Evolutionary conservation across 1,140 invertebrate species (phyloP).

Genomic region (Penaeus vannamei): DNA sequence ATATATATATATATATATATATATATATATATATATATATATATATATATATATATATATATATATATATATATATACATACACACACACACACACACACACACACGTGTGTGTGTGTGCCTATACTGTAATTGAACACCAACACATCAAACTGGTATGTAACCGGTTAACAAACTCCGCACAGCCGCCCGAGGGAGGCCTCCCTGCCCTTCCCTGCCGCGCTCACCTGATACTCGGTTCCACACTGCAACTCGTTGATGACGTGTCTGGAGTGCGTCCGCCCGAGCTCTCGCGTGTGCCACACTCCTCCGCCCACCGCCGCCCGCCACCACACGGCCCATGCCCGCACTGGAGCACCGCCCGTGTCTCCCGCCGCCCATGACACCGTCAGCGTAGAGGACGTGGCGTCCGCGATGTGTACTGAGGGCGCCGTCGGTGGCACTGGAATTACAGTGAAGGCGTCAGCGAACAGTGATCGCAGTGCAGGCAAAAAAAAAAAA

Average conservation of each 20-base stretch:
- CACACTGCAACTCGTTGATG: constrained; percentile 55
- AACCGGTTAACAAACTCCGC: too few species aligned
- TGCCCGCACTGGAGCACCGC: constrained; percentile 52
- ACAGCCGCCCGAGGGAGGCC: too few species aligned
- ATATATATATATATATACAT: too few species aligned
- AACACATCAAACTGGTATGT: too few species aligned
- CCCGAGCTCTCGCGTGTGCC: constrained; percentile 54
- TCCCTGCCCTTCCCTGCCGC: neutral
- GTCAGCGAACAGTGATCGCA: neutral
- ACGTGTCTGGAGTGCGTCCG: constrained; percentile 42
- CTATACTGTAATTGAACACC: too few species aligned
- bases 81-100: too few species aligned
- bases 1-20: too few species aligned
- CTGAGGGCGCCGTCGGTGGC: constrained; percentile 56
- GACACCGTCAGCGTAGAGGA: constrained; percentile 51
- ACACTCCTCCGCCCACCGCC: constrained; percentile 47
- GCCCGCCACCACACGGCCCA: constrained; percentile 63
- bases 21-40: too few species aligned
- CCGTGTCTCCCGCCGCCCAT: constrained; percentile 55
- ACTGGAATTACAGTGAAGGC: neutral
- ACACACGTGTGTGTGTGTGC: too few species aligned
- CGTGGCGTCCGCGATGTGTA: constrained; percentile 56
- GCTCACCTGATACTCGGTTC: constrained; percentile 60
- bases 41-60: too few species aligned
- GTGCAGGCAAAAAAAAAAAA: neutral